Conservation (phyloP, 2,113 vertebrate species). For the Arizona elegans region DNA sequence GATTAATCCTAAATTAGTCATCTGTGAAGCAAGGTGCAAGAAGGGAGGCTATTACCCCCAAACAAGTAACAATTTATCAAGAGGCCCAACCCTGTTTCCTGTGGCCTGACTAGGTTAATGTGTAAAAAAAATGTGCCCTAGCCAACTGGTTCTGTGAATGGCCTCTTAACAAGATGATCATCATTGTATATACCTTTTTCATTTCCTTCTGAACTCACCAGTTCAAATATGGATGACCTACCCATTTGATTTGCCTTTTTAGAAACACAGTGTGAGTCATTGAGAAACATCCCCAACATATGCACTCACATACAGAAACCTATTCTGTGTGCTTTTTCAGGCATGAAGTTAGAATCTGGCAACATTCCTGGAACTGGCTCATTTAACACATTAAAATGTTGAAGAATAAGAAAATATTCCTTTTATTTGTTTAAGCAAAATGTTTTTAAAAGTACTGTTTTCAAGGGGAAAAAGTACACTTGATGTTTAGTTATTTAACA, state of each 20-base stretch:
- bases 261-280: neutral
- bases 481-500: neutral
- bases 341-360: neutral
- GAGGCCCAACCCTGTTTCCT: neutral
- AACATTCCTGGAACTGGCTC: neutral
- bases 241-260: neutral
- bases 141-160: neutral
- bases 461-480: neutral
- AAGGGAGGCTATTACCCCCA: neutral
- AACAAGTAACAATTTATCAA: neutral
- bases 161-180: neutral
- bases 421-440: neutral
- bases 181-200: neutral
- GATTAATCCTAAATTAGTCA: neutral
- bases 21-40: neutral
- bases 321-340: neutral
- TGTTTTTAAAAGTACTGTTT: neutral
- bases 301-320: neutral
- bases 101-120: neutral
- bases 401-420: neutral
- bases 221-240: neutral
- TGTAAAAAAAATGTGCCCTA: neutral
- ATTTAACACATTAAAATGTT: neutral
- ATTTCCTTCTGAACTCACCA: neutral
- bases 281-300: neutral